A percentile compares a stretch with the other conserved stretches of the same genome.
Evolutionary conservation across 2,113 vertebrate genomes (phyloP).

Genomic region (Cyanistes caeruleus): DNA sequence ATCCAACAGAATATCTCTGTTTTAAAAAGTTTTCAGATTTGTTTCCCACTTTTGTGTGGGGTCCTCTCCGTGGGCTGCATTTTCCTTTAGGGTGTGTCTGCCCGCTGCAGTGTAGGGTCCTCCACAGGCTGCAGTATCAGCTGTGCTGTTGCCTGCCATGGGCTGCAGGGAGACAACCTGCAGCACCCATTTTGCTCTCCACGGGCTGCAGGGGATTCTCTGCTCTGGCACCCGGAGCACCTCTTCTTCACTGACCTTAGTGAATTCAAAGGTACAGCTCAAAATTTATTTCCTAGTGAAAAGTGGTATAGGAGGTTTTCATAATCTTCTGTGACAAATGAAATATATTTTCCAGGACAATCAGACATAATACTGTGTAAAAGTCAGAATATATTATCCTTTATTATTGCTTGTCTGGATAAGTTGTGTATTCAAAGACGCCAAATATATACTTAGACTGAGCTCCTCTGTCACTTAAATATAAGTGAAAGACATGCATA

Average conservation of each 20-base stretch:
- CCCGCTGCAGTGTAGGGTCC: neutral
- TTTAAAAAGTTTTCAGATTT: neutral
- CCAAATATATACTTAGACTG: neutral
- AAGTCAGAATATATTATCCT: neutral
- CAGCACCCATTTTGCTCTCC: neutral
- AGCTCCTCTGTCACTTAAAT: neutral
- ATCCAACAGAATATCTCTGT: neutral
- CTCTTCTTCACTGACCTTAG: neutral
- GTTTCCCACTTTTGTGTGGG: neutral
- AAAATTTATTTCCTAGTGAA: neutral
- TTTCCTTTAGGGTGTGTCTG: neutral
- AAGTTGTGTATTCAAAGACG: neutral
- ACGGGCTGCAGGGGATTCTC: neutral
- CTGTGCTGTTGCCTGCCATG: neutral
- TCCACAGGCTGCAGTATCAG: neutral
- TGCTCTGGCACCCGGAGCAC: neutral
- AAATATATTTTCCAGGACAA: neutral
- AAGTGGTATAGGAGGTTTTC: neutral
- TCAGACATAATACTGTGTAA: neutral
- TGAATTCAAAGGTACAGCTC: neutral
- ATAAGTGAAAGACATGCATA: neutral
- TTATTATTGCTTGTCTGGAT: neutral
- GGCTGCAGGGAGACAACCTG: neutral
- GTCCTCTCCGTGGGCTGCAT: rapidly evolving
- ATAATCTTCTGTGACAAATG: neutral